Evolutionary conservation across 2,113 vertebrate genomes (phyloP).

Genomic region (Guaruba guarouba): DNA sequence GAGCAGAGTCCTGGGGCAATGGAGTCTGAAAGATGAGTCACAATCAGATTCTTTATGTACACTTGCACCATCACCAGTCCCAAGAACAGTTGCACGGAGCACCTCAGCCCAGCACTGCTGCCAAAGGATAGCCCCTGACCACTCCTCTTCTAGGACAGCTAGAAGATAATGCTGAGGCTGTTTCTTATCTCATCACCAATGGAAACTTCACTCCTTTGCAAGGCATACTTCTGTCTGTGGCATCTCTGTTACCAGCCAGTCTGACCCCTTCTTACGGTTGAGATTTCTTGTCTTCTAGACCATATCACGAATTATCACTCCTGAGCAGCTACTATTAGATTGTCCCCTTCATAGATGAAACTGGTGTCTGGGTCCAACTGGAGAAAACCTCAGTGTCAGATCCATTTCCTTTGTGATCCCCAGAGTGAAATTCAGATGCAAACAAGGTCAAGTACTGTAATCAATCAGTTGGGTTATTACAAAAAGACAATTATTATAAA

Average conservation of each 20-base stretch:
- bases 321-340: neutral
- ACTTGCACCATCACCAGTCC: neutral
- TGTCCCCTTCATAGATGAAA: neutral
- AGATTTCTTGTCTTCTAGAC: neutral
- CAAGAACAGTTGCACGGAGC: neutral
- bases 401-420: neutral
- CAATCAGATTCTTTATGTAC: neutral
- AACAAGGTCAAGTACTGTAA: neutral
- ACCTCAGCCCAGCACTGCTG: neutral
- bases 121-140: neutral
- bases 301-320: neutral
- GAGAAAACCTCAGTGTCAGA: neutral
- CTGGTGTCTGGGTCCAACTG: neutral
- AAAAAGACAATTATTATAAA: neutral
- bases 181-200: neutral
- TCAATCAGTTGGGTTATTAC: neutral
- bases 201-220: neutral
- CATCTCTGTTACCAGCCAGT: neutral
- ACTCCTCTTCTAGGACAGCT: neutral
- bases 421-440: neutral
- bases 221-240: neutral
- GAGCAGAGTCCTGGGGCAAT: neutral
- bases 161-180: neutral
- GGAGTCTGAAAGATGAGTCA: neutral
- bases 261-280: neutral